A percentile compares a stretch with the other conserved stretches of the same genome.
These are phyloP conservation scores for Poeciliopsis gracilis DNA, from an alignment of 2,797 vertebrate genomes.

Conservation along the genomic window DNA sequence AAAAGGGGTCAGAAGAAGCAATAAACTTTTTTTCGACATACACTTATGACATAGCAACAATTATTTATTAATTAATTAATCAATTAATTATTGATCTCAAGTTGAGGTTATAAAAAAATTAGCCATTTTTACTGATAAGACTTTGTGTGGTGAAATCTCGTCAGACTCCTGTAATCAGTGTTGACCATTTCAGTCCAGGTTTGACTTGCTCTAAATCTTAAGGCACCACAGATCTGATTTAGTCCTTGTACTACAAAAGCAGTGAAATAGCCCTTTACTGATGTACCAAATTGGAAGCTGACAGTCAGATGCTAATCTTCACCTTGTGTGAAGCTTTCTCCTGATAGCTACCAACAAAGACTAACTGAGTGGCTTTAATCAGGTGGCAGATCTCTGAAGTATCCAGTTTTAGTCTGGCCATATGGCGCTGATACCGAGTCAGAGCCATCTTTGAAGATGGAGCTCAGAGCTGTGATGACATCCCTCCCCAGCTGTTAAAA, in stretches of 20 bases:
- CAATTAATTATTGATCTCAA: not conserved
- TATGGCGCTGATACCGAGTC: not conserved
- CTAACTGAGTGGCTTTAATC: not conserved
- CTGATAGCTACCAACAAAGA: not conserved
- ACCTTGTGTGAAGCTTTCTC: not conserved
- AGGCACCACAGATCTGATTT: not conserved
- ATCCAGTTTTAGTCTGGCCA: not conserved
- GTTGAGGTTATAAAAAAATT: not conserved
- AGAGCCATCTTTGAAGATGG: not conserved
- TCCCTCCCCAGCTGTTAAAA: not conserved
- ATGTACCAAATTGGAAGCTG: conserved; percentile 1
- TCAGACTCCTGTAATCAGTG: not conserved
- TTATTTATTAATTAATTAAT: too few species aligned
- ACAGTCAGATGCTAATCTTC: not conserved
- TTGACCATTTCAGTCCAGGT: not conserved
- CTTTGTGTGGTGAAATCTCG: not conserved
- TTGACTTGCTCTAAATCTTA: not conserved
- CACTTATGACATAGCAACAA: not conserved
- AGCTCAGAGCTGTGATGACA: not conserved
- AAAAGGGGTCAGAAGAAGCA: not conserved
- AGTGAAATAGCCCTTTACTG: not conserved
- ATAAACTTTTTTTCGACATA: too few species aligned
- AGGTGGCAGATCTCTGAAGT: not conserved
- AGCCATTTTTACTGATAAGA: not conserved
- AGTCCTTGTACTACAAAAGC: not conserved